A percentile compares a stretch with the other conserved stretches of the same genome.
Evolutionary conservation across 2,888 invertebrate species (phyloP).

Genomic region (Camponotus fellah): DNA sequence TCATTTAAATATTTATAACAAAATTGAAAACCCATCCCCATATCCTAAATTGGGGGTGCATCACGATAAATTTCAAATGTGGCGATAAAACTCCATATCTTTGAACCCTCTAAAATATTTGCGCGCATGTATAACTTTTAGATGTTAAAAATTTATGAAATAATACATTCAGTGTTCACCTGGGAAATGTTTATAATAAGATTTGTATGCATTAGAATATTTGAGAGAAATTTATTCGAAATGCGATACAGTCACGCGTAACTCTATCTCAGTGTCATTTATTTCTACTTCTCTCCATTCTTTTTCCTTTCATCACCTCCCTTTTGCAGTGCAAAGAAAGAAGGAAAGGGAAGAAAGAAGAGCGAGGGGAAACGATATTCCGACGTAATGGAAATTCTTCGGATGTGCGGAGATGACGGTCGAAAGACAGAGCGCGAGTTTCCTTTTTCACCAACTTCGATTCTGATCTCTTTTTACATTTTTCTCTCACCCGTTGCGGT

Average conservation of each 20-base stretch:
- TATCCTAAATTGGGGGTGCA: background rate
- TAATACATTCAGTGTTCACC: background rate
- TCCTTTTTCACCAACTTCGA: conserved; percentile 30
- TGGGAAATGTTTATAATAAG: conserved; percentile 23
- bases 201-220: conserved; percentile 12
- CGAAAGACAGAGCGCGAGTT: background rate
- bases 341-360: background rate
- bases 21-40: background rate
- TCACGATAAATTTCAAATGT: background rate
- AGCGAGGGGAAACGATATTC: conserved; percentile 18
- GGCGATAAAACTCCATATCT: background rate
- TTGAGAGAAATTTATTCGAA: conserved; percentile 18
- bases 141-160: background rate
- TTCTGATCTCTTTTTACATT: conserved; percentile 44
- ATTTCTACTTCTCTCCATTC: background rate
- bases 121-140: background rate
- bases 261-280: conserved; percentile 30
- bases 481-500: conserved; percentile 13
- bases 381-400: conserved; percentile 74
- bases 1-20: background rate
- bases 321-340: conserved; percentile 7
- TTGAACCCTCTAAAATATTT: background rate
- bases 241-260: conserved; percentile 31
- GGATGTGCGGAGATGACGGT: conserved; percentile 63
- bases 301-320: conserved; percentile 16